These are phyloP conservation scores for Drosophila nigricruria DNA, from an alignment of 2,888 invertebrate genomes.

Conservation along the genomic window DNA sequence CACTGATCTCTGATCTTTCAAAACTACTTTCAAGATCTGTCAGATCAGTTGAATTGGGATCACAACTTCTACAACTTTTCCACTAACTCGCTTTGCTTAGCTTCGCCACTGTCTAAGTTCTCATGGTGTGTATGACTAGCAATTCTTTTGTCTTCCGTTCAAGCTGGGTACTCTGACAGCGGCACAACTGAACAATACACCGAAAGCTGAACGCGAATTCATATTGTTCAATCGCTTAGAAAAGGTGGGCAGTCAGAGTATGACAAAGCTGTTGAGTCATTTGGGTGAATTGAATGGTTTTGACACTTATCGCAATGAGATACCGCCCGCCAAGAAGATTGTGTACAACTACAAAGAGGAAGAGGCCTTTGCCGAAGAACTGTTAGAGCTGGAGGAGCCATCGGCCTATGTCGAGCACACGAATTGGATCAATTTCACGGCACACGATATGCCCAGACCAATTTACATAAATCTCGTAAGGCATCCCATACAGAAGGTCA, in stretches of 20 bases:
- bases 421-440: slow-evolving; percentile 94
- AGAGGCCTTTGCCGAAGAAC: slow-evolving; percentile 88
- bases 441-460: slow-evolving; percentile 91
- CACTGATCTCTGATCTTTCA: not conserved
- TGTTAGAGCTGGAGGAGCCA: slow-evolving; percentile 89
- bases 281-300: slow-evolving; percentile 85
- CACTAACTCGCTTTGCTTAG: slow-evolving; percentile 40
- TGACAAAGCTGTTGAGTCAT: slow-evolving; percentile 91
- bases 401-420: slow-evolving; percentile 94
- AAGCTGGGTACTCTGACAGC: slow-evolving; percentile 68
- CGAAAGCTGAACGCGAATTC: slow-evolving; percentile 87
- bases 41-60: not conserved
- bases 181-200: slow-evolving; percentile 77
- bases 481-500: slow-evolving; percentile 94
- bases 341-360: slow-evolving; percentile 86
- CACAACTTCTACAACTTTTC: slow-evolving; percentile 10
- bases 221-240: slow-evolving; percentile 95
- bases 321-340: slow-evolving; percentile 89
- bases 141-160: slow-evolving; percentile 31
- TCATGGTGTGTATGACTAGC: slow-evolving; percentile 9
- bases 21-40: not conserved
- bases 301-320: slow-evolving; percentile 88
- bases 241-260: slow-evolving; percentile 95
- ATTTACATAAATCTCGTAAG: slow-evolving; percentile 95
- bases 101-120: not conserved